Percentiles rank a stretch among this genome's conserved stretches.
These are phyloP conservation scores for Gallinago jamesoni DNA, from an alignment of 2,113 vertebrate species.

Conservation along the genomic window DNA sequence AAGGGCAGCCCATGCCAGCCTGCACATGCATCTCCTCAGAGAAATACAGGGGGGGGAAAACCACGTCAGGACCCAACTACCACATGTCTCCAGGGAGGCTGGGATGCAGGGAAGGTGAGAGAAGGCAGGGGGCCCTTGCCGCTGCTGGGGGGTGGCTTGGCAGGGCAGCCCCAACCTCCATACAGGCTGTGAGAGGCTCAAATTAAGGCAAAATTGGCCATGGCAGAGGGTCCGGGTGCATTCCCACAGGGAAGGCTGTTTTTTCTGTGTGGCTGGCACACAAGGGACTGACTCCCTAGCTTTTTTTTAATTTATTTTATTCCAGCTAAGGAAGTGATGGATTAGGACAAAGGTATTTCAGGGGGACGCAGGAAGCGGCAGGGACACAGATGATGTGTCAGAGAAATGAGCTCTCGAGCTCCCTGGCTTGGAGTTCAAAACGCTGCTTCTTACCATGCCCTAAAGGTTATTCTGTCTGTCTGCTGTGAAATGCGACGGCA, in stretches of 20 bases:
- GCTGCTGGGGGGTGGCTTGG: background rate
- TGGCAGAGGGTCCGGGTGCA: background rate
- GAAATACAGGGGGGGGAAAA: background rate
- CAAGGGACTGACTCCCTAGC: background rate
- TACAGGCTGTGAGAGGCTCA: background rate
- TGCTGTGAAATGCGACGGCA: constrained; percentile 28
- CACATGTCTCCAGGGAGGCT: fast-evolving
- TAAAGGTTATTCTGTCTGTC: constrained; percentile 54
- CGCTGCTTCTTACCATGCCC: constrained; percentile 42
- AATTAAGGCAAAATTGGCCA: background rate
- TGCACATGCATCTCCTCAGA: background rate
- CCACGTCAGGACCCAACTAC: no score
- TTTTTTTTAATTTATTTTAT: background rate
- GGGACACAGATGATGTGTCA: constrained; percentile 27
- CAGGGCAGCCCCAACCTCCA: background rate
- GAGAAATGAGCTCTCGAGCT: constrained; percentile 40
- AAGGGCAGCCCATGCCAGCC: background rate
- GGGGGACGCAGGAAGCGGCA: background rate
- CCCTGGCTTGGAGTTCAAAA: constrained; percentile 31
- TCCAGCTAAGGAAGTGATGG: constrained; percentile 6
- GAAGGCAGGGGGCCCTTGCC: background rate
- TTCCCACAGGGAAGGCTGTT: background rate
- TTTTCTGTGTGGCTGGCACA: background rate
- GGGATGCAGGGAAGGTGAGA: fast-evolving
- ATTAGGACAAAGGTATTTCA: constrained; percentile 50